Evolutionary conservation across 2,888 invertebrate species (phyloP).

Genomic region (Zygaena filipendulae): DNA sequence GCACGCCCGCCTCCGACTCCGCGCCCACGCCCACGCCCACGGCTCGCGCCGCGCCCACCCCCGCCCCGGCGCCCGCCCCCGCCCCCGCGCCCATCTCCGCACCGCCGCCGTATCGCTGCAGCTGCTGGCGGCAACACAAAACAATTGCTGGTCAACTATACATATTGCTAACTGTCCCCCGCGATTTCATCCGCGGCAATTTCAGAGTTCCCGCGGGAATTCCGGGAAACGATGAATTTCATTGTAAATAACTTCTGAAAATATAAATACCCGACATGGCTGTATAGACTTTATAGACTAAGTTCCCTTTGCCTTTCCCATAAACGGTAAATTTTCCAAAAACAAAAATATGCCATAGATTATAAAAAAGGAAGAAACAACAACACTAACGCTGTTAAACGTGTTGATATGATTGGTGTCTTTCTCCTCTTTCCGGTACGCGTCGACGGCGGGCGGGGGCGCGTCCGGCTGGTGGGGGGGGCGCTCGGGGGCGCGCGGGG

Average conservation of each 20-base stretch:
- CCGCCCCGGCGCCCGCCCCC: slow-evolving; percentile 12
- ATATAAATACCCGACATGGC: too few species aligned
- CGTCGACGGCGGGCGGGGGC: slow-evolving; percentile 17
- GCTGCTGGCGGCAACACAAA: slow-evolving; percentile 8
- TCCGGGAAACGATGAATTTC: too few species aligned
- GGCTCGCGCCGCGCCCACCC: slow-evolving; percentile 14
- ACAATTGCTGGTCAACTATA: background rate
- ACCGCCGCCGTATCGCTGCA: slow-evolving; percentile 28
- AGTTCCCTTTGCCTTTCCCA: too few species aligned
- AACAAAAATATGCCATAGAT: too few species aligned
- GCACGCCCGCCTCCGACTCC: slow-evolving; percentile 49
- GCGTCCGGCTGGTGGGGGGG: slow-evolving; percentile 27
- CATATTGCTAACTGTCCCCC: too few species aligned
- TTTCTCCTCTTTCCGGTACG: slow-evolving; percentile 31
- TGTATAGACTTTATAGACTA: too few species aligned
- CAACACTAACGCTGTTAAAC: slow-evolving; percentile 24
- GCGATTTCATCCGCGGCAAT: too few species aligned
- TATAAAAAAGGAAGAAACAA: too few species aligned
- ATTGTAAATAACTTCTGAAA: too few species aligned
- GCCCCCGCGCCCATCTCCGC: slow-evolving; percentile 12
- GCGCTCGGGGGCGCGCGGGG: slow-evolving; percentile 25
- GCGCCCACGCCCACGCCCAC: too few species aligned
- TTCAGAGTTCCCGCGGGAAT: too few species aligned
- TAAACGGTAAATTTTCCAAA: too few species aligned
- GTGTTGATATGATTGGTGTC: slow-evolving; percentile 32